Conservation (phyloP, 2,113 vertebrate genomes). For the Euleptes europaea region DNA sequence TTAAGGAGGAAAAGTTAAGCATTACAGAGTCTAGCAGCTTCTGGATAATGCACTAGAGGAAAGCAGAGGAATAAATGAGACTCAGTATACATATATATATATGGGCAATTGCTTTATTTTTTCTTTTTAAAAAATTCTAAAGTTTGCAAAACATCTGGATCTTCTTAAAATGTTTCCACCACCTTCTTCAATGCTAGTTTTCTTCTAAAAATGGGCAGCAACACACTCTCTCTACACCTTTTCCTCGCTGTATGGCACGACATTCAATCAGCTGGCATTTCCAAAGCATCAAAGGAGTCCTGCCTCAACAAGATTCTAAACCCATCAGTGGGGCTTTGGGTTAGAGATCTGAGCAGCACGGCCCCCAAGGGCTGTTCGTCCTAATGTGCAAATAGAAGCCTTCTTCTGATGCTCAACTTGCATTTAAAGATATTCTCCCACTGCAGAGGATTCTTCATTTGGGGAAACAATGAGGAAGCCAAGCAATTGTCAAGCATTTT, state of each 20-base stretch:
- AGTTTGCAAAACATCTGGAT: conserved; percentile 49
- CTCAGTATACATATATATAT: conserved; percentile 52
- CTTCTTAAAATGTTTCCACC: conserved; percentile 45
- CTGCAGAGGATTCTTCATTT: conserved; percentile 58
- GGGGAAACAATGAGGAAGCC: conserved; percentile 48
- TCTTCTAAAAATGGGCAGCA: conserved; percentile 32
- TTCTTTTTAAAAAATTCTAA: conserved; percentile 60
- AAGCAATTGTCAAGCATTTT: conserved; percentile 49
- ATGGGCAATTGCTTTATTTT: conserved; percentile 71
- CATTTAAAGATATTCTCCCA: conserved; percentile 31
- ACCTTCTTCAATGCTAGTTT: conserved; percentile 50
- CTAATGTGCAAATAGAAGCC: conserved; percentile 53
- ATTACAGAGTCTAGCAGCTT: background rate
- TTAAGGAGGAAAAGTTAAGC: background rate
- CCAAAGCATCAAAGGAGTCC: conserved; percentile 47
- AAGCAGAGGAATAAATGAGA: background rate
- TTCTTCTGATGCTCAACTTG: conserved; percentile 39
- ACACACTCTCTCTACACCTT: conserved; percentile 30
- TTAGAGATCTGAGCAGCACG: conserved; percentile 38
- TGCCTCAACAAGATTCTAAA: conserved; percentile 30
- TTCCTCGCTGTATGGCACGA: conserved; percentile 60
- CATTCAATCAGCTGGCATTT: conserved; percentile 59
- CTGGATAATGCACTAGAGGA: background rate
- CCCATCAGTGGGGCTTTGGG: conserved; percentile 9
- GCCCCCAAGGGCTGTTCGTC: conserved; percentile 33